These are phyloP conservation scores for Tragelaphus scriptus DNA, from an alignment of 2,113 vertebrate species.

Conservation along the genomic window DNA sequence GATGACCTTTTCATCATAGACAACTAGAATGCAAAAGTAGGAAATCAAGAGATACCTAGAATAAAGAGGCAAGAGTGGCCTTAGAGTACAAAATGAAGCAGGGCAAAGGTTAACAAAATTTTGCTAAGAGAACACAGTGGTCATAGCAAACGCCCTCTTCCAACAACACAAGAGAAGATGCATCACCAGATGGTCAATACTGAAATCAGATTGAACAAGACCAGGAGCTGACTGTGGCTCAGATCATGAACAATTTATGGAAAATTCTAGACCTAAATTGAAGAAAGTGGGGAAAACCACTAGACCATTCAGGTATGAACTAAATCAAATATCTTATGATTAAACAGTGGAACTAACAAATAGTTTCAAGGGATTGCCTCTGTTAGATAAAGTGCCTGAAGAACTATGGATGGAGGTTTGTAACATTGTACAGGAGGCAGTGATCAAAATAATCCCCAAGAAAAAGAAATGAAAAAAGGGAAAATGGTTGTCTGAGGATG, in stretches of 20 bases:
- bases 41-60: not conserved
- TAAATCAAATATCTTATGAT: not conserved
- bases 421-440: not conserved
- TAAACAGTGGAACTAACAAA: not conserved
- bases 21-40: not conserved
- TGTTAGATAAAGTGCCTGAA: not conserved
- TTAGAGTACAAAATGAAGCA: not conserved
- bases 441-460: not conserved
- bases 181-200: not conserved
- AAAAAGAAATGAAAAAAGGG: not conserved
- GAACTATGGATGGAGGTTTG: not conserved
- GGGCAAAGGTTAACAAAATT: not conserved
- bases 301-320: not conserved
- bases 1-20: not conserved
- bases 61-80: not conserved
- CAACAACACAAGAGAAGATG: not conserved
- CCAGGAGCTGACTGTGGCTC: not conserved
- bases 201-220: not conserved
- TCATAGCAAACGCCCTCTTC: not conserved
- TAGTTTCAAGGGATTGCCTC: not conserved
- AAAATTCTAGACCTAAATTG: not conserved
- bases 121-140: not conserved
- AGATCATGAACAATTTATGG: not conserved
- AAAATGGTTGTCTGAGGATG: not conserved
- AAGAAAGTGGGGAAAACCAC: not conserved